A percentile compares a stretch with the other conserved stretches of the same genome.
Evolutionary conservation across 2,797 vertebrate species (phyloP).

Genomic region (Aplochiton taeniatus): DNA sequence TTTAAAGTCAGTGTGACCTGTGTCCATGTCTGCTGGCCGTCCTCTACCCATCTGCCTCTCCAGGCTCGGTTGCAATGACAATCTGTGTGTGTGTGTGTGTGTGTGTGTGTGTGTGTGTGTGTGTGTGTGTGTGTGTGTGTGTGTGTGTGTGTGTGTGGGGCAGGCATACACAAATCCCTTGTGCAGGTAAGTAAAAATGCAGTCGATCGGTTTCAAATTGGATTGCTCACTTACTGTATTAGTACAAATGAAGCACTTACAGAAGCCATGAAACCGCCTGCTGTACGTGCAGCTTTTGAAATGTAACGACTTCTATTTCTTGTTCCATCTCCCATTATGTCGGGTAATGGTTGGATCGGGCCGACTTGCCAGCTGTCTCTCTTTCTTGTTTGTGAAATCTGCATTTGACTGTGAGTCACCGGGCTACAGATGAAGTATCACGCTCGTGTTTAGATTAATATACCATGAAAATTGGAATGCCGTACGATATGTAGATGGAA

Average conservation of each 20-base stretch:
- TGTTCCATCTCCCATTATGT: slow-evolving; percentile 5
- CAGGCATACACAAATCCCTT: neutral
- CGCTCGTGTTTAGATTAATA: slow-evolving; percentile 56
- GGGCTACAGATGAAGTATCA: slow-evolving; percentile 46
- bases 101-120: neutral
- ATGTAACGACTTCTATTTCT: slow-evolving; percentile 12
- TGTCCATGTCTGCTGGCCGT: slow-evolving; percentile 53
- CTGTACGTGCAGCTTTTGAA: slow-evolving; percentile 10
- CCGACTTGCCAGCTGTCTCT: slow-evolving; percentile 3
- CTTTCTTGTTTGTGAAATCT: slow-evolving; percentile 27
- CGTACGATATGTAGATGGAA: slow-evolving; percentile 59
- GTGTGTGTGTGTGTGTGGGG: neutral
- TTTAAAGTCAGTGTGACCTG: slow-evolving; percentile 61
- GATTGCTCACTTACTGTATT: slow-evolving; percentile 16
- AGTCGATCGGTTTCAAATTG: slow-evolving; percentile 1
- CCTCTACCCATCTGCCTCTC: slow-evolving; percentile 65
- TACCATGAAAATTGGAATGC: slow-evolving; percentile 55
- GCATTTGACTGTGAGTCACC: slow-evolving; percentile 37
- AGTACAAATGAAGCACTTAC: slow-evolving; percentile 8
- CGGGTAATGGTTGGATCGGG: neutral
- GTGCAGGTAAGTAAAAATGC: neutral
- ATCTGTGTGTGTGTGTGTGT: neutral
- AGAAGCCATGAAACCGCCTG: slow-evolving; percentile 12
- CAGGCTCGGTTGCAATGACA: slow-evolving; percentile 22
- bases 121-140: slow-evolving; percentile 2